phyloP scores from a whole-genome alignment of 2,888 invertebrate genomes.

The Drepana falcataria region DNA sequence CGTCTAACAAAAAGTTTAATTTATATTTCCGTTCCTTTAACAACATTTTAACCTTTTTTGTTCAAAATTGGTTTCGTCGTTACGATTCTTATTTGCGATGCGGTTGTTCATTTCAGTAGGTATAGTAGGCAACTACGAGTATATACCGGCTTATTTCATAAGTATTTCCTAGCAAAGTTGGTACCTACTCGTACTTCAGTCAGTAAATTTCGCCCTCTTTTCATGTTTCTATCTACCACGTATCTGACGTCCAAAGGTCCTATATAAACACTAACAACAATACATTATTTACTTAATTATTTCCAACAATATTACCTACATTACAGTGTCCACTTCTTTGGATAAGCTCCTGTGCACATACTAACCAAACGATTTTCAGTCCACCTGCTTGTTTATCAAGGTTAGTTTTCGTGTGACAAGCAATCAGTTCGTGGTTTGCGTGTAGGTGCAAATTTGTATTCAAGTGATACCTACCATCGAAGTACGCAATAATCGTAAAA shows the following conservation, averaged over 20 bases:
- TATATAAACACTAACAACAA: slow-evolving; percentile 24
- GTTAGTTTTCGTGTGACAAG: slow-evolving; percentile 16
- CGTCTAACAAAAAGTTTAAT: too few species aligned
- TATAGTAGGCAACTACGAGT: slow-evolving; percentile 3
- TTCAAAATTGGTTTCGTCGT: too few species aligned
- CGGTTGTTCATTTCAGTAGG: too few species aligned
- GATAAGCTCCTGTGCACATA: slow-evolving; percentile 17
- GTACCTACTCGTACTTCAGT: too few species aligned
- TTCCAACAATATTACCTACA: slow-evolving; percentile 50
- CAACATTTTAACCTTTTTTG: too few species aligned
- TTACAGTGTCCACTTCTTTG: slow-evolving; percentile 43
- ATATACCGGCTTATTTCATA: slow-evolving; percentile 6
- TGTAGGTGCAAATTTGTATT: slow-evolving; percentile 63
- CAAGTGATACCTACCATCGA: slow-evolving; percentile 64
- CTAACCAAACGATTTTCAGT: slow-evolving; percentile 8
- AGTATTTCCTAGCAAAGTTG: neutral
- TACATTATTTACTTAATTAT: slow-evolving; percentile 38
- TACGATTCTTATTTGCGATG: too few species aligned
- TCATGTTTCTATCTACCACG: too few species aligned
- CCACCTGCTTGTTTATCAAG: slow-evolving; percentile 6
- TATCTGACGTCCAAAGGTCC: too few species aligned
- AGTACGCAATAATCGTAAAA: slow-evolving; percentile 69
- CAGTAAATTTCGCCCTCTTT: too few species aligned
- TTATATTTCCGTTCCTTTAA: too few species aligned
- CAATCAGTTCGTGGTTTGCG: slow-evolving; percentile 24